Evolutionary conservation across 2,888 invertebrate species (phyloP).

Genomic region (Cataglyphis rosenhaueri): DNA sequence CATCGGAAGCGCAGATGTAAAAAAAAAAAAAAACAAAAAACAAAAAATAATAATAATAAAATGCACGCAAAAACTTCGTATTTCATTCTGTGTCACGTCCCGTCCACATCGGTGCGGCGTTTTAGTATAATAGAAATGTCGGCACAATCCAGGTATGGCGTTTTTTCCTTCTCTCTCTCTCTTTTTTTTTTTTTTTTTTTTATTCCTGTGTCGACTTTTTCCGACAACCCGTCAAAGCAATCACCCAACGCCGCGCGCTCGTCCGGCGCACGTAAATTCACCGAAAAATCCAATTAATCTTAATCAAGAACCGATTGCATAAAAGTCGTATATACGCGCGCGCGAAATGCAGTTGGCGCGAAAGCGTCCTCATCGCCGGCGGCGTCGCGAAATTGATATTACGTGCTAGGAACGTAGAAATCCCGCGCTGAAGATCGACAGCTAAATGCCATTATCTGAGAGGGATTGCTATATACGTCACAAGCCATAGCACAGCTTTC

Average conservation of each 20-base stretch:
- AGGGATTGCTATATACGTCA: background rate
- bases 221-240: constrained; percentile 55
- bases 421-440: constrained; percentile 7
- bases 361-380: constrained; percentile 4
- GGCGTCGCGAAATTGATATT: constrained; percentile 41
- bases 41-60: constrained; percentile 14
- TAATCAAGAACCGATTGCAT: constrained; percentile 54
- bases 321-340: constrained; percentile 33
- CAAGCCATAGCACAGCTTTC: background rate
- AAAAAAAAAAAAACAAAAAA: constrained; percentile 12
- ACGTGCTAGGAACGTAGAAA: constrained; percentile 21
- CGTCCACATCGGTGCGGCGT: constrained; percentile 60
- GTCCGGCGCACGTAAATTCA: constrained; percentile 53
- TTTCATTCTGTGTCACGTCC: constrained; percentile 67
- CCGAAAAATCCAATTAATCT: constrained; percentile 56
- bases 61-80: constrained; percentile 58
- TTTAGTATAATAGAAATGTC: constrained; percentile 64
- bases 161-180: constrained; percentile 50
- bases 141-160: constrained; percentile 55
- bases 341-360: background rate
- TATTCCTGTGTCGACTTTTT: constrained; percentile 44
- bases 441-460: constrained; percentile 32
- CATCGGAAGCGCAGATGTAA: constrained; percentile 34
- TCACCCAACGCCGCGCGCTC: constrained; percentile 41
- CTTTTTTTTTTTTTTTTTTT: constrained; percentile 7